Evolutionary conservation across 2,888 invertebrate genomes (phyloP).

Genomic region (Mesoligia furuncula): DNA sequence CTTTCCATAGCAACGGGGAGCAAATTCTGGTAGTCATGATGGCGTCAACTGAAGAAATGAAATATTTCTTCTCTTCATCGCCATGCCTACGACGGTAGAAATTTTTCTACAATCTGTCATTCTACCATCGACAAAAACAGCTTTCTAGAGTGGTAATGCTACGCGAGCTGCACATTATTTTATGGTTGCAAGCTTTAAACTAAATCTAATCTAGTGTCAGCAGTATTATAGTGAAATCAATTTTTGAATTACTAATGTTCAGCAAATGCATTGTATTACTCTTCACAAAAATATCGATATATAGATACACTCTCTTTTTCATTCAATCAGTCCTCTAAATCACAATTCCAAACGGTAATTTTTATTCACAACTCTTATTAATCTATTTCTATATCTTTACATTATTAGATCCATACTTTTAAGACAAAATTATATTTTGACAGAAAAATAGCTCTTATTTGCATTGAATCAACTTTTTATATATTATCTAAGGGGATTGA

Average conservation of each 20-base stretch:
- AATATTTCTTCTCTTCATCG: no score
- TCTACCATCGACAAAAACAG: no score
- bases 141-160: no score
- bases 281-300: conserved; percentile 53
- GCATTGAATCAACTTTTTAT: neutral
- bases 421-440: neutral
- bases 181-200: conserved; percentile 26
- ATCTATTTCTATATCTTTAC: conserved; percentile 21
- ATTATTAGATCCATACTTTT: neutral
- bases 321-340: conserved; percentile 44
- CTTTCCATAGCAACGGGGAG: no score
- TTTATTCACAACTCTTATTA: conserved; percentile 23
- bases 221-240: conserved; percentile 13
- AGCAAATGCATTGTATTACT: conserved; percentile 20
- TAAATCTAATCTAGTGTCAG: conserved; percentile 18
- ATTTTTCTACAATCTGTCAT: no score
- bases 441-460: conserved; percentile 14
- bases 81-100: no score
- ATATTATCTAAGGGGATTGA: neutral
- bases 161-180: neutral
- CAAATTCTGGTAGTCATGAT: no score
- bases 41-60: no score
- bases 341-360: conserved; percentile 45
- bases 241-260: neutral
- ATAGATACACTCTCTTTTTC: neutral